phyloP scores from a whole-genome alignment of 1,140 invertebrate species.

The Temnothorax curvispinosus region DNA sequence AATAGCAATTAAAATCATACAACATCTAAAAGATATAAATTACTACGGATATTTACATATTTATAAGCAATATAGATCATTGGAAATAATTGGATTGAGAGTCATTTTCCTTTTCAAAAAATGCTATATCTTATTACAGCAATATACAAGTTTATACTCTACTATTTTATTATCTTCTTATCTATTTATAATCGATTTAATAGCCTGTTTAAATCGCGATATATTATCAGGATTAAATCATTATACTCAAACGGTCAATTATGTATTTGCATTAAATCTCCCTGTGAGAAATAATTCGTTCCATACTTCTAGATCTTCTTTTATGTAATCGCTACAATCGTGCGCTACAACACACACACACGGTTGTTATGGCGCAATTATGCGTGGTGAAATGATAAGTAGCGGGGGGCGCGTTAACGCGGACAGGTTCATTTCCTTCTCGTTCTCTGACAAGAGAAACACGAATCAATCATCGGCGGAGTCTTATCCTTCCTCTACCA shows the following conservation, averaged over 20 bases:
- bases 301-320: constrained; percentile 13
- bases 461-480: constrained; percentile 52
- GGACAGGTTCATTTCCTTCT: constrained; percentile 62
- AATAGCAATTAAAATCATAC: neutral
- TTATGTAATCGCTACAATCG: constrained; percentile 46
- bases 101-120: neutral
- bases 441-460: constrained; percentile 39
- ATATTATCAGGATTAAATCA: constrained; percentile 5
- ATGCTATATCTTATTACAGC: too few relatives aligned
- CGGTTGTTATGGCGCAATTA: constrained; percentile 40
- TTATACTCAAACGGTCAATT: constrained; percentile 17
- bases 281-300: constrained; percentile 4
- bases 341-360: neutral
- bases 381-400: constrained; percentile 60
- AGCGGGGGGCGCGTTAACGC: constrained; percentile 54
- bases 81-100: neutral
- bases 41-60: neutral
- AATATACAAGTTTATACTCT: neutral
- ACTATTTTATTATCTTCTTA: constrained; percentile 10
- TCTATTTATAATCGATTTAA: constrained; percentile 15
- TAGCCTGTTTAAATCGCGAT: constrained; percentile 10
- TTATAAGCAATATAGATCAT: constrained; percentile 1
- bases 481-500: constrained; percentile 51
- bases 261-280: constrained; percentile 5
- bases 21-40: neutral